Conservation (phyloP, 2,888 invertebrate genomes). For the Nowickia ferox region DNA sequence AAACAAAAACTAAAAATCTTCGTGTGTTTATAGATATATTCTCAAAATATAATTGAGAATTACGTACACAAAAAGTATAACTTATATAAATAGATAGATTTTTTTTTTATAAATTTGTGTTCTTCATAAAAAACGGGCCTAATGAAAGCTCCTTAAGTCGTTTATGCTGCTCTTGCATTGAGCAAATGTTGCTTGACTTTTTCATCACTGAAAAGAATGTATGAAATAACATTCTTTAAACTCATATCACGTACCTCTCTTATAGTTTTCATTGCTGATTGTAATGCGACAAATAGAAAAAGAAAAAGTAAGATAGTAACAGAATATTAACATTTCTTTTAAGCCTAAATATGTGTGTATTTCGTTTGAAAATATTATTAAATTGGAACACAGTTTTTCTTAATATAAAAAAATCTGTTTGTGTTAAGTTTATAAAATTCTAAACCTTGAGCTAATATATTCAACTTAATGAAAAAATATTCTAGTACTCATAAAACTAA, state of each 20-base stretch:
- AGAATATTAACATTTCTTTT: constrained; percentile 20
- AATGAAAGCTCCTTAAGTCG: too few relatives aligned
- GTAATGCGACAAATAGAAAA: background rate
- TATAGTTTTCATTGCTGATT: constrained; percentile 29
- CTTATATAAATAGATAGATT: too few relatives aligned
- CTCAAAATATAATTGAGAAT: too few relatives aligned
- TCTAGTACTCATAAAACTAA: background rate
- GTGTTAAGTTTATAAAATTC: too few relatives aligned
- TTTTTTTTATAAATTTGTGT: too few relatives aligned
- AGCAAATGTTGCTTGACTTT: background rate
- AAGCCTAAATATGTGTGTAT: background rate
- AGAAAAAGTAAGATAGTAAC: background rate
- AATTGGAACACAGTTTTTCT: background rate
- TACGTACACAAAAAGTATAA: too few relatives aligned
- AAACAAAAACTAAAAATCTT: too few relatives aligned
- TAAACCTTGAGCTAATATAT: too few relatives aligned
- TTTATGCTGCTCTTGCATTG: background rate
- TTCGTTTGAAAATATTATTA: background rate
- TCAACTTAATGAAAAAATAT: background rate
- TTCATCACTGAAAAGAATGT: background rate
- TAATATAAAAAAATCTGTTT: too few relatives aligned
- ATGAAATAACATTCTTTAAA: constrained; percentile 4
- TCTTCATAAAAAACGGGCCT: too few relatives aligned
- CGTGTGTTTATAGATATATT: too few relatives aligned
- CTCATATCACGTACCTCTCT: constrained; percentile 45